A percentile compares a stretch with the other conserved stretches of the same genome.
These are phyloP conservation scores for Cliona cf. orientalis DNA, from an alignment of 37 sponge, comb jelly and placozoan genomes.

Conservation along the genomic window DNA sequence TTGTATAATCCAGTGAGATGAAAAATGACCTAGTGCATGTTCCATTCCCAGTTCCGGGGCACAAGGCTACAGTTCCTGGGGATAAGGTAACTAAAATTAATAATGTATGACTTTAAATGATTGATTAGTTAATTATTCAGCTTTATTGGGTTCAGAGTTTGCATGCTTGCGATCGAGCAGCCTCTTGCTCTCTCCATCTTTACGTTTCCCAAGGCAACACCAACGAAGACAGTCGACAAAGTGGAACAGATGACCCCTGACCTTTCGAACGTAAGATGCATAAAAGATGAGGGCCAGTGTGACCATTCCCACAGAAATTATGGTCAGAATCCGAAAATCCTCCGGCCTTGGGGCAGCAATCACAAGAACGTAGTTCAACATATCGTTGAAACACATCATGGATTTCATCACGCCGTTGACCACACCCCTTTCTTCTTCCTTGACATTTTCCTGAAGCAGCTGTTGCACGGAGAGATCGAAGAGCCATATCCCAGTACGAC, in stretches of 20 bases:
- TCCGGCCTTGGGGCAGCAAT: conserved; percentile 74
- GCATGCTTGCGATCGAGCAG: no score
- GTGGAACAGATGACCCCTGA: conserved; percentile 71
- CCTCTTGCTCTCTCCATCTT: no score
- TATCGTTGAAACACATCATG: conserved; percentile 91
- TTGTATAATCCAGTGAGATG: no score
- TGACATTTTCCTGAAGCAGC: conserved; percentile 86
- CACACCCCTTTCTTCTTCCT: conserved; percentile 84
- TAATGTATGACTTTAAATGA: no score
- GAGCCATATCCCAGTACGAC: conserved; percentile 93
- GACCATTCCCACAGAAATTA: conserved; percentile 77
- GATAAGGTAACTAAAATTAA: no score
- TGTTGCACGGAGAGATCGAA: conserved; percentile 90
- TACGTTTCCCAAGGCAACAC: no score
- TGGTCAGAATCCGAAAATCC: conserved; percentile 77
- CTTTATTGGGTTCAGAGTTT: no score
- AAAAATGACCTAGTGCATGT: no score
- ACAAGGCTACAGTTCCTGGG: no score
- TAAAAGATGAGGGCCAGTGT: conserved; percentile 66
- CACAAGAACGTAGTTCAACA: conserved; percentile 87
- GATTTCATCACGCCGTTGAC: conserved; percentile 94
- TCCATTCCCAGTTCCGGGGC: no score
- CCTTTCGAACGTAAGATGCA: conserved; percentile 56
- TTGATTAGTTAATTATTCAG: no score
- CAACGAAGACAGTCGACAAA: no score